phyloP scores from a whole-genome alignment of 2,888 invertebrate species.

The Nephrotoma flavescens region DNA sequence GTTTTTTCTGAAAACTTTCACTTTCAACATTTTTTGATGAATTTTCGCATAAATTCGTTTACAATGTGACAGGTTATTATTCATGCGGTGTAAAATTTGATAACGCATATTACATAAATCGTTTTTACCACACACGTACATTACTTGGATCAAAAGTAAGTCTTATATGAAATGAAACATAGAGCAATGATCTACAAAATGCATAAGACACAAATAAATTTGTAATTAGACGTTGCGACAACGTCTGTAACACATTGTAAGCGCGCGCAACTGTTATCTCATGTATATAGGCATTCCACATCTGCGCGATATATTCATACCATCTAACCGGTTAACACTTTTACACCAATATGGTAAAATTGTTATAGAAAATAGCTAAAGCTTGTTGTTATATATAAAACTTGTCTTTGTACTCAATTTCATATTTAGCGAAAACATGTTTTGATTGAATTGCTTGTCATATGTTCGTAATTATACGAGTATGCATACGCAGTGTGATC shows the following conservation, averaged over 20 bases:
- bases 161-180: not conserved
- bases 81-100: not conserved
- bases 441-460: not conserved
- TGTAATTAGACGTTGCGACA: not conserved
- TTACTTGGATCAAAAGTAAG: too few relatives aligned
- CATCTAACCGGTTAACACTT: not conserved
- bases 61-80: not conserved
- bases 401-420: not conserved
- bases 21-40: not conserved
- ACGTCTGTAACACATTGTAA: not conserved
- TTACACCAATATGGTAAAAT: not conserved
- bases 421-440: not conserved
- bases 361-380: not conserved
- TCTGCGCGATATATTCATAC: not conserved
- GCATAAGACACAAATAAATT: not conserved
- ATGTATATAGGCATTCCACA: not conserved
- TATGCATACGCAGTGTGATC: not conserved
- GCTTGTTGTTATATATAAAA: not conserved
- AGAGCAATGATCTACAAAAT: not conserved
- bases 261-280: not conserved
- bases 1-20: not conserved
- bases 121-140: too few relatives aligned
- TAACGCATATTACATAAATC: not conserved
- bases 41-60: not conserved
- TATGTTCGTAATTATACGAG: not conserved